Conservation (phyloP, 2,113 vertebrate species). For the Athene noctua region DNA sequence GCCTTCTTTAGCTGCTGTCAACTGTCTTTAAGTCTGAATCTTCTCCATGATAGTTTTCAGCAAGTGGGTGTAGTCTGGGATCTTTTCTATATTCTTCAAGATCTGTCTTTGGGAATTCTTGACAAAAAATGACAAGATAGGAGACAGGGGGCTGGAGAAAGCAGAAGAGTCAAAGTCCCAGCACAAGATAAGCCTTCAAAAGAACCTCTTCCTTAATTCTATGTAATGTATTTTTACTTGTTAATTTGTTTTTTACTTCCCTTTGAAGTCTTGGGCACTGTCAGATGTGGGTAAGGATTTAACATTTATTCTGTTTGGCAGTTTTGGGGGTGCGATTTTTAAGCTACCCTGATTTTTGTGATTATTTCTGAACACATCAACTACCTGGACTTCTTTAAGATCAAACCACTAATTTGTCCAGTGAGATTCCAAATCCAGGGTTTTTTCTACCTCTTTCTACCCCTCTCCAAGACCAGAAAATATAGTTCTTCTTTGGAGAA, state of each 20-base stretch:
- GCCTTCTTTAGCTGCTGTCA: neutral
- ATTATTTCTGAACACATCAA: neutral
- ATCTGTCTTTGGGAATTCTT: neutral
- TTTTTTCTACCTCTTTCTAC: neutral
- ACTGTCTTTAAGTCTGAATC: neutral
- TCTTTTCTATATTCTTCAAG: neutral
- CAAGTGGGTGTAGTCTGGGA: neutral
- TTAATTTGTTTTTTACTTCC: neutral
- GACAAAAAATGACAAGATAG: neutral
- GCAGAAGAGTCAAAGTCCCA: neutral
- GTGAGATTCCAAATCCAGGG: neutral
- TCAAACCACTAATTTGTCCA: neutral
- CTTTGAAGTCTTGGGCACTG: neutral
- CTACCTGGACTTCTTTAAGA: neutral
- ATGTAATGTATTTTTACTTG: neutral
- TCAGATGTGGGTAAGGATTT: neutral
- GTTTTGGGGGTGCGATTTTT: neutral
- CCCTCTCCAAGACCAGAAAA: neutral
- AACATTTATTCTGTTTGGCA: neutral
- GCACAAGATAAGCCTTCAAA: neutral
- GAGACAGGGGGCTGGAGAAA: neutral
- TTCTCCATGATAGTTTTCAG: neutral
- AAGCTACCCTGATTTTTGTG: neutral
- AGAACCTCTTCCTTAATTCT: neutral
- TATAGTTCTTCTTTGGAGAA: neutral